Conservation (phyloP, 2,797 vertebrate species). For the Gymnoscopelus microlampas region DNA sequence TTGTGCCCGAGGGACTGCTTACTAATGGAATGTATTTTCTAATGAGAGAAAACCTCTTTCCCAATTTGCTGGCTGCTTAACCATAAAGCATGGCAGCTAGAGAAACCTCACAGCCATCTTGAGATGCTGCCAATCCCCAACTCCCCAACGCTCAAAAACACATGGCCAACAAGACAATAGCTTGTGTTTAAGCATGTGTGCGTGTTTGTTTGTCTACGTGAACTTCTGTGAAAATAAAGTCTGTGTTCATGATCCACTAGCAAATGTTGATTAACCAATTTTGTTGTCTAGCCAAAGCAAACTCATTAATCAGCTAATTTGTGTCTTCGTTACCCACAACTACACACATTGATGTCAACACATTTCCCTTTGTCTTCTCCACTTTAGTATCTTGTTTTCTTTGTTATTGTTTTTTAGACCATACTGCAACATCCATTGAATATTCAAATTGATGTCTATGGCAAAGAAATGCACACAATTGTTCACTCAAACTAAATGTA, state of each 20-base stretch:
- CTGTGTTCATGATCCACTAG: slow-evolving; percentile 44
- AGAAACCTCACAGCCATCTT: slow-evolving; percentile 73
- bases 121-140: slow-evolving; percentile 71
- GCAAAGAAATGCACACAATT: too few species aligned
- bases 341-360: slow-evolving; percentile 37
- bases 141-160: slow-evolving; percentile 55
- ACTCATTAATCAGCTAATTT: slow-evolving; percentile 37
- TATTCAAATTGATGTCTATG: too few species aligned
- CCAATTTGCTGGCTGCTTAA: slow-evolving; percentile 84
- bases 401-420: too few species aligned
- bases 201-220: slow-evolving; percentile 31
- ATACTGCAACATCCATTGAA: too few species aligned
- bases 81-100: slow-evolving; percentile 75
- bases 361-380: slow-evolving; percentile 17
- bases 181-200: slow-evolving; percentile 22
- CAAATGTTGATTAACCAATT: slow-evolving; percentile 50
- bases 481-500: too few species aligned
- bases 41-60: slow-evolving; percentile 84
- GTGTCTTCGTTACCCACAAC: slow-evolving; percentile 49
- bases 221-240: slow-evolving; percentile 36
- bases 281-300: slow-evolving; percentile 51
- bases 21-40: slow-evolving; percentile 82
- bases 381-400: neutral
- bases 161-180: slow-evolving; percentile 46
- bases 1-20: slow-evolving; percentile 75